Evolutionary conservation across 2,888 invertebrate genomes (phyloP), one percentile per base, ranked within the genome.

Genomic region (Metalampra italica): DNA sequence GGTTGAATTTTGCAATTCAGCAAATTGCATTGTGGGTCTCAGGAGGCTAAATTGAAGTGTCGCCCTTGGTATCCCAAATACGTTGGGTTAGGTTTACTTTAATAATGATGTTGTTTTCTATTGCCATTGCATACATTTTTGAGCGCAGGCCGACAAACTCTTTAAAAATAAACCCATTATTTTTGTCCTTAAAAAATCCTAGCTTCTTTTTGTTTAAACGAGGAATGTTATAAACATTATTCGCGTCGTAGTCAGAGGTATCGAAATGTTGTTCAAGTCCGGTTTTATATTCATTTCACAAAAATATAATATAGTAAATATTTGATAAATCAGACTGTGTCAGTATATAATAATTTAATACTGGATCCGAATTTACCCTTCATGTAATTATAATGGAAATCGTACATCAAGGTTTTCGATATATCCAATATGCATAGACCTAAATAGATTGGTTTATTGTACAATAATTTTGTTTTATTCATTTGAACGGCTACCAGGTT

Each of bases 211-310:
- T n/a, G n/a, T 2, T 52, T 3, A 42, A 32, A 41, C 14, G 14
- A 11, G 50, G 49, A 14, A 56, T 38, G 11, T 38, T 12, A 42
- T 45, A 46, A 1, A 29, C 32, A 46, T 56, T 52, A 34, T 54
- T 37, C 5, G 1, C 0, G 9, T 22, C 12, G 46, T 48, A 54
- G 43, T 56, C 54, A 43, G 47, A 50, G 9, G 56, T 56, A 49
- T 56, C 56, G 45, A 51, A 56, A 11, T 34, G n/a, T n/a, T n/a
- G 36, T 57, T 53, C 43, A 53, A 44, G 43, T 53, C 50, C n/a
- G n/a, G n/a, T 36, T 47, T 22, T n/a, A 51, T 49, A 3, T 53
- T 1, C 11, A 54, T 54, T 3, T 37, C 13, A 34, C 54, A 52
- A n/a, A n/a, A n/a, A n/a, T n/a, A n/a, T n/a, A n/a, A n/a, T n/a